Evolutionary conservation across 2,888 invertebrate genomes (phyloP).

Genomic region (Penaeus monodon): DNA sequence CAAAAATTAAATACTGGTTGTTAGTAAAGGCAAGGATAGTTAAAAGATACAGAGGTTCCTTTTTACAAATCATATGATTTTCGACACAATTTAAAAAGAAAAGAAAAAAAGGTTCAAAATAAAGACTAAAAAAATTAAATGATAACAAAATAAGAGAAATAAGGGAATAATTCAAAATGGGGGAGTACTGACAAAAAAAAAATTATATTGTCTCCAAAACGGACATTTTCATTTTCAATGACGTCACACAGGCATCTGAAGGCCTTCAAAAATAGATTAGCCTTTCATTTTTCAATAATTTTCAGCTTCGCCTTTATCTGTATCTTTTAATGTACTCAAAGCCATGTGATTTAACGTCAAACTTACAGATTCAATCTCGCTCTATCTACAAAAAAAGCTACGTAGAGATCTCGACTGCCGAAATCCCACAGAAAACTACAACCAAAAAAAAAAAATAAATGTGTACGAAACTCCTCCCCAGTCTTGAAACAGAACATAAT

Average conservation of each 20-base stretch:
- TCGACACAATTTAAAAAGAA: conserved; percentile 20
- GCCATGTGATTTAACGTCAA: conserved; percentile 6
- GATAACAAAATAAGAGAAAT: neutral
- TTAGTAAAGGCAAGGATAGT: conserved; percentile 34
- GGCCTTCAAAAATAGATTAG: conserved; percentile 3
- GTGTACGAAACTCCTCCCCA: conserved; percentile 28
- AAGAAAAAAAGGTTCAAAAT: neutral
- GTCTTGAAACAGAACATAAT: conserved; percentile 40
- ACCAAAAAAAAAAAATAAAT: conserved; percentile 14
- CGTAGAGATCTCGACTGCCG: neutral
- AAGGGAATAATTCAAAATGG: conserved; percentile 14
- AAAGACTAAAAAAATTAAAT: conserved; percentile 14
- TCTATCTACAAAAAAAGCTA: neutral
- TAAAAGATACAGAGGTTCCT: conserved; percentile 38
- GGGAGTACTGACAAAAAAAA: conserved; percentile 1
- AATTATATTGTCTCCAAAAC: neutral
- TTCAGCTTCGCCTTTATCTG: conserved; percentile 19
- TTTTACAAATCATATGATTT: conserved; percentile 21
- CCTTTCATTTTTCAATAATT: conserved; percentile 22
- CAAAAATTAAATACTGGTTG: neutral
- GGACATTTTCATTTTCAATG: conserved; percentile 3
- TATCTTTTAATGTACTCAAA: conserved; percentile 44
- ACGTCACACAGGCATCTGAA: conserved; percentile 1
- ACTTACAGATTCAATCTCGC: conserved; percentile 13
- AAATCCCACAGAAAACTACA: conserved; percentile 9